Percentiles rank a stretch among this genome's conserved stretches.
Conservation (phyloP, 2,888 invertebrate genomes). For the Agonopterix arenella region DNA sequence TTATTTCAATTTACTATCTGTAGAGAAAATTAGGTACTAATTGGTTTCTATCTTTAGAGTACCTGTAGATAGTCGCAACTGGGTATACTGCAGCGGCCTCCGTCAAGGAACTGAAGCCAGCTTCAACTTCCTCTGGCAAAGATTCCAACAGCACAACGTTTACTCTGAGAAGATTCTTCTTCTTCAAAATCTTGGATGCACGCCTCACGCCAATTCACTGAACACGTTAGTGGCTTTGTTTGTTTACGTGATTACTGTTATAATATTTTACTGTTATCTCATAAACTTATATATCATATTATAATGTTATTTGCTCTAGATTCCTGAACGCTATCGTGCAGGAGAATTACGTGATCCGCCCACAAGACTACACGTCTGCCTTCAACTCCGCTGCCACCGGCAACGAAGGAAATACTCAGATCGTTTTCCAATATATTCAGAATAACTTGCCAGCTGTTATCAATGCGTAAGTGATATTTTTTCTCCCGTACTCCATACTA, state of each 20-base stretch:
- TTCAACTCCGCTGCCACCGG: conserved; percentile 68
- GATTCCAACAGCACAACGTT: conserved; percentile 76
- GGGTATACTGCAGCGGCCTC: conserved; percentile 86
- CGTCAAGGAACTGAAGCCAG: conserved; percentile 78
- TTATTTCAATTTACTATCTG: neutral
- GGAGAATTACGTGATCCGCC: conserved; percentile 49
- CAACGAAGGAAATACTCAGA: conserved; percentile 73
- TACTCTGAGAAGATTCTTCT: conserved; percentile 83
- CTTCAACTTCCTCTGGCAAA: conserved; percentile 80
- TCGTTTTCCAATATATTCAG: conserved; percentile 70
- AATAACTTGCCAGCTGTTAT: conserved; percentile 31
- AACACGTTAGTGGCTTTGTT: conserved; percentile 39
- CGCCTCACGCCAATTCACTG: conserved; percentile 71
- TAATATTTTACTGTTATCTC: neutral
- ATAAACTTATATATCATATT: neutral
- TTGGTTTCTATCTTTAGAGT: conserved; percentile 33
- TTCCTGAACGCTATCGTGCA: conserved; percentile 41
- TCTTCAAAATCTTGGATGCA: conserved; percentile 82
- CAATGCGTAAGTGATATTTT: conserved; percentile 42
- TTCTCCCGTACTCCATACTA: no score
- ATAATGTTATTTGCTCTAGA: conserved; percentile 22
- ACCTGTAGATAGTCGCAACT: conserved; percentile 70
- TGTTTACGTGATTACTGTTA: neutral
- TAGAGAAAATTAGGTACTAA: neutral
- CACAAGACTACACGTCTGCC: conserved; percentile 62